A percentile compares a stretch with the other conserved stretches of the same genome.
Conservation (phyloP, 2,797 vertebrate genomes). For the Kryptopterus vitreolus region DNA sequence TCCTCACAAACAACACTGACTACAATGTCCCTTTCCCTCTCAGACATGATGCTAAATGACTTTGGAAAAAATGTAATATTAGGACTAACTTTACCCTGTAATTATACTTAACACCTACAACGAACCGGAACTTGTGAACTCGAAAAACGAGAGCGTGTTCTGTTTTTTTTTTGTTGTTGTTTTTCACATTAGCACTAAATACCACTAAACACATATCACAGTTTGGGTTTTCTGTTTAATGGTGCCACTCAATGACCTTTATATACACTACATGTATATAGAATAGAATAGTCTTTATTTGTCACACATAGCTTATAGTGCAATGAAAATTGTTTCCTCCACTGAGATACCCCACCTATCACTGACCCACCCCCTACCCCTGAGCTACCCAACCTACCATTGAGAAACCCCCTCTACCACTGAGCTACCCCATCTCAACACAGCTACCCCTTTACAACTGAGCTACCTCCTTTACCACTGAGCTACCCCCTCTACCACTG, state of each 20-base stretch:
- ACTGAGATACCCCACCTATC: too few relatives aligned
- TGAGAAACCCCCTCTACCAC: too few relatives aligned
- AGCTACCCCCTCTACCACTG: too few relatives aligned
- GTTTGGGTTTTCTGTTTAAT: background rate
- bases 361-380: too few relatives aligned
- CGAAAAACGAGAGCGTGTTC: background rate
- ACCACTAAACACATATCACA: background rate
- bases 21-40: background rate
- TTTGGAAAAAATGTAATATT: background rate
- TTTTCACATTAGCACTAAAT: background rate
- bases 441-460: too few relatives aligned
- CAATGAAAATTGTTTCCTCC: too few relatives aligned
- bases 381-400: too few relatives aligned
- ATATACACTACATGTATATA: background rate
- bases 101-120: background rate
- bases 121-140: background rate
- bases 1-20: background rate
- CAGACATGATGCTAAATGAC: background rate
- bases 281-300: too few relatives aligned
- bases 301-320: too few relatives aligned
- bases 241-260: conserved; percentile 3
- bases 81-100: background rate
- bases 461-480: too few relatives aligned
- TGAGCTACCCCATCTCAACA: too few relatives aligned
- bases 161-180: background rate